Evolutionary conservation across 2,113 vertebrate species (phyloP).

Genomic region (Tautogolabrus adspersus): DNA sequence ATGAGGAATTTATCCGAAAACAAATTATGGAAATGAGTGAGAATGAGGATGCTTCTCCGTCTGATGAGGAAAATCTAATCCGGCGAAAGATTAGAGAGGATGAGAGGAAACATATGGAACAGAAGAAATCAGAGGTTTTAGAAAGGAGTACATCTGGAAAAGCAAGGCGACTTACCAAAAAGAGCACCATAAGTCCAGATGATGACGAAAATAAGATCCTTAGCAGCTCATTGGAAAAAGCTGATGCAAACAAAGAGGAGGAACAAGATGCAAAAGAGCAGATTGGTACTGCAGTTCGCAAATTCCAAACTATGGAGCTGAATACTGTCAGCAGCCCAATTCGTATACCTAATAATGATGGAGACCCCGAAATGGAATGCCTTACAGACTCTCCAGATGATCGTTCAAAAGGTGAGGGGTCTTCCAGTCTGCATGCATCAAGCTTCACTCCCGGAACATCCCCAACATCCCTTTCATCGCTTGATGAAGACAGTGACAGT

Average conservation of each 20-base stretch:
- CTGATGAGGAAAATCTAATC: slow-evolving; percentile 89
- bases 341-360: slow-evolving; percentile 80
- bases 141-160: slow-evolving; percentile 83
- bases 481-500: slow-evolving; percentile 98
- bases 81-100: slow-evolving; percentile 87
- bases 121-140: slow-evolving; percentile 82
- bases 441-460: slow-evolving; percentile 98
- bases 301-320: slow-evolving; percentile 88
- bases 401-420: slow-evolving; percentile 94
- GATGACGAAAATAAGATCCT: slow-evolving; percentile 88
- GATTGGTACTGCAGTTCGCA: slow-evolving; percentile 74
- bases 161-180: slow-evolving; percentile 86
- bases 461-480: slow-evolving; percentile 95
- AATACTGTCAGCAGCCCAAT: slow-evolving; percentile 86
- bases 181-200: slow-evolving; percentile 88
- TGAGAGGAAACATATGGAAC: slow-evolving; percentile 81
- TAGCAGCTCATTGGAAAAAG: slow-evolving; percentile 84
- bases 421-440: slow-evolving; percentile 96
- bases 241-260: slow-evolving; percentile 84
- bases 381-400: slow-evolving; percentile 98
- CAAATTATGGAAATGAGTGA: slow-evolving; percentile 97
- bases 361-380: slow-evolving; percentile 95
- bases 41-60: slow-evolving; percentile 94
- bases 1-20: slow-evolving; percentile 94
- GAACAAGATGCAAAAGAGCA: slow-evolving; percentile 78